Percentiles rank a stretch among this genome's conserved stretches.
These are phyloP conservation scores for Lophotis ruficrista DNA, from an alignment of 2,113 vertebrate genomes.

Conservation along the genomic window DNA sequence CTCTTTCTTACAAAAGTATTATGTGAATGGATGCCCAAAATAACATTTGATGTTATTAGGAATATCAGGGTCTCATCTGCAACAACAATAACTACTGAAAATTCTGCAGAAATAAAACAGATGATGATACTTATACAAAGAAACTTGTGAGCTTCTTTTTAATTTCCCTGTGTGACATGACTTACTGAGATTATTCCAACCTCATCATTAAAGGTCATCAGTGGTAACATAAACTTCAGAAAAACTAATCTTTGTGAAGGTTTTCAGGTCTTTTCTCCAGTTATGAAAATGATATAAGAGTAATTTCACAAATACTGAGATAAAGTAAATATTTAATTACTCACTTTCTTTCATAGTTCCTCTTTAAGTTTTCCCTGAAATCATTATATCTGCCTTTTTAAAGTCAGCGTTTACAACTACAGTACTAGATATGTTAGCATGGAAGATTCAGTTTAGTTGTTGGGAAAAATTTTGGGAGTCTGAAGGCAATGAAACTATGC, in stretches of 20 bases:
- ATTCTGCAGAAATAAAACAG: slow-evolving; percentile 47
- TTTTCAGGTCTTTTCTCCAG: not conserved
- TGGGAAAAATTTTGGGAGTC: not conserved
- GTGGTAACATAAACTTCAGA: not conserved
- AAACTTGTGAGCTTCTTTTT: not conserved
- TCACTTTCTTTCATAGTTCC: not conserved
- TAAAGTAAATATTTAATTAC: not conserved
- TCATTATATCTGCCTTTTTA: not conserved
- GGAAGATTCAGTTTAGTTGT: not conserved
- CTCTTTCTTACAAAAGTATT: slow-evolving; percentile 70
- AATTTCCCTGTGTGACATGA: not conserved
- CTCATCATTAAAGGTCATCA: not conserved
- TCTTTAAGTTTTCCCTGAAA: not conserved
- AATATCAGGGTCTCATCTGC: slow-evolving; percentile 54
- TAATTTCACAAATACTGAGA: not conserved
- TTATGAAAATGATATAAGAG: not conserved
- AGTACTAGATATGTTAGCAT: not conserved
- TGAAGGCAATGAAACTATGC: not conserved
- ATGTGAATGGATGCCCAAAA: slow-evolving; percentile 72
- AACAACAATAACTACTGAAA: slow-evolving; percentile 60
- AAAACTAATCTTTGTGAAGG: not conserved
- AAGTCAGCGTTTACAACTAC: not conserved
- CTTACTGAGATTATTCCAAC: not conserved
- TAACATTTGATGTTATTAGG: slow-evolving; percentile 58
- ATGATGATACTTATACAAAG: not conserved